Conservation (phyloP, 2,113 vertebrate genomes). For the Aegotheles bennettii region DNA sequence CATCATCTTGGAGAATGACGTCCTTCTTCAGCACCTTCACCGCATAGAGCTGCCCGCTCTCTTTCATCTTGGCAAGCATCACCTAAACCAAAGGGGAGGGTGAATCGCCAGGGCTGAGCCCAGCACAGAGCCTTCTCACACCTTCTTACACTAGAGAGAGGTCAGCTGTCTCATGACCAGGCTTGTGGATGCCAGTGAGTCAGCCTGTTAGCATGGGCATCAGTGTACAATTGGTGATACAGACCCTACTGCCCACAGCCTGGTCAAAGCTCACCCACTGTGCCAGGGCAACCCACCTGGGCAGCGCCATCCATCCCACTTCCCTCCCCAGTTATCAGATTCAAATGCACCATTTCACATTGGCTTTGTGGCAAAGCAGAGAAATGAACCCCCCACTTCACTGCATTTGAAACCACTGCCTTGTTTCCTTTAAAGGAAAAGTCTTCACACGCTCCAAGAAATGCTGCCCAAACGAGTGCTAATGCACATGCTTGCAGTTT, state of each 20-base stretch:
- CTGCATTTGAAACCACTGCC: neutral
- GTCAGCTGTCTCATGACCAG: neutral
- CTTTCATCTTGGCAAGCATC: slow-evolving; percentile 89
- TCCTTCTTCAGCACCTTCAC: slow-evolving; percentile 98
- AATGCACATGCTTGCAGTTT: neutral
- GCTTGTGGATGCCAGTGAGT: neutral
- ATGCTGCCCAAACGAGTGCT: neutral
- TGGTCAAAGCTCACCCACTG: neutral
- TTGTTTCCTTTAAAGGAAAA: slow-evolving; percentile 9
- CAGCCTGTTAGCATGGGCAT: neutral
- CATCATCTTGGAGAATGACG: slow-evolving; percentile 95
- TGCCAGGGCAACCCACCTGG: neutral
- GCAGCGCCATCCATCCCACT: neutral
- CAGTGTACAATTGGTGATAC: neutral
- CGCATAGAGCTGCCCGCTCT: slow-evolving; percentile 84
- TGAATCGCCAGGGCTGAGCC: neutral
- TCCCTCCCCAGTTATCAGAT: neutral
- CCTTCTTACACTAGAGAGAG: neutral
- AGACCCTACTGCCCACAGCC: neutral
- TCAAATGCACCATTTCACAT: neutral
- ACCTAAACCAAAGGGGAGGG: slow-evolving; percentile 73
- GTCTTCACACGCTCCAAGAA: neutral
- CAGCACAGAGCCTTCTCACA: neutral
- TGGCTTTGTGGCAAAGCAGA: neutral
- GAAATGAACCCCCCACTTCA: neutral